phyloP scores from a whole-genome alignment of 2,888 invertebrate species.

The Agonopterix heracliana region DNA sequence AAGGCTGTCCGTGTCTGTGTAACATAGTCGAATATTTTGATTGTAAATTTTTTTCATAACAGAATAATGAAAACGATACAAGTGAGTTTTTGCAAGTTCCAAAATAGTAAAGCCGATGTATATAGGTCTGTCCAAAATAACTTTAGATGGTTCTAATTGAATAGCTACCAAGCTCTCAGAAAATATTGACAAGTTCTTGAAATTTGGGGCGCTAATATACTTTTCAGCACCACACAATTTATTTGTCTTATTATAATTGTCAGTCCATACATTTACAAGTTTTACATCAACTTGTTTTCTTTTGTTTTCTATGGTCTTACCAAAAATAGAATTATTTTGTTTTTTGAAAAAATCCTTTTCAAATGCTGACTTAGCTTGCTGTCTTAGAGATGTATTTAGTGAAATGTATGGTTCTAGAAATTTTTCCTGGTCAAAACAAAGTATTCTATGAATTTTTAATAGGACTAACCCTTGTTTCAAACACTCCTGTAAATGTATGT shows the following conservation, averaged over 20 bases:
- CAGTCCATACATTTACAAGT: constrained; percentile 4
- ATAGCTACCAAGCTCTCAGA: constrained; percentile 10
- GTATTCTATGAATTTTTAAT: constrained; percentile 26
- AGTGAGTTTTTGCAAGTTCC: constrained; percentile 11
- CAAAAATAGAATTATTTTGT: constrained; percentile 9
- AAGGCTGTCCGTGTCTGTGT: constrained; percentile 15
- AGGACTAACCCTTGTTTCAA: constrained; percentile 21
- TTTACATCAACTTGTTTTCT: constrained; percentile 6
- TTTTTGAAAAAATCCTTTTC: constrained; percentile 6
- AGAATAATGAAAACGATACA: constrained; percentile 12
- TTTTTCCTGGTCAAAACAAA: constrained; percentile 25
- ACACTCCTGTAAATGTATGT: constrained; percentile 23
- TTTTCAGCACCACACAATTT: constrained; percentile 7
- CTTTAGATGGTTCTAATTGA: constrained; percentile 3
- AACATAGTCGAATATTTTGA: constrained; percentile 6
- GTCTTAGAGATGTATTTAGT: constrained; percentile 7
- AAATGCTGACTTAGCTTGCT: neutral
- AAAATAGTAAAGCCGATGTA: constrained; percentile 10
- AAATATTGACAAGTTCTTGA: constrained; percentile 8
- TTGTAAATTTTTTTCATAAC: constrained; percentile 5
- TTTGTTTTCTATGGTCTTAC: constrained; percentile 10
- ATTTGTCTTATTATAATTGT: constrained; percentile 7
- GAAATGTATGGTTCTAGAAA: constrained; percentile 27
- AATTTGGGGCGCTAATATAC: constrained; percentile 5
- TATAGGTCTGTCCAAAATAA: constrained; percentile 8